Conservation (phyloP, 2,888 invertebrate species). For the Caenorhabditis sulstoni region DNA sequence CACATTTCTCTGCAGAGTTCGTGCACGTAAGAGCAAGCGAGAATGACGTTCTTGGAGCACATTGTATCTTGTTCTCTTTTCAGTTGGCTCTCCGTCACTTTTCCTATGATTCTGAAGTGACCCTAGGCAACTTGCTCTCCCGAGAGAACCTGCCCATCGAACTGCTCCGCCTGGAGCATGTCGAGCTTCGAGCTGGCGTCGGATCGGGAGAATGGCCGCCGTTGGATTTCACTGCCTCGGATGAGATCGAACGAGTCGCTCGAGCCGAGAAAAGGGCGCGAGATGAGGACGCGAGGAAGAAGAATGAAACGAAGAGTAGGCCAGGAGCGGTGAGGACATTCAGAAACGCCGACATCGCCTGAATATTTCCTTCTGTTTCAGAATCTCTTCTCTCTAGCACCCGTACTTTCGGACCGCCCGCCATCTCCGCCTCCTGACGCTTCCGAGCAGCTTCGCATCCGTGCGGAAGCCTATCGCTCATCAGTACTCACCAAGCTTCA, state of each 20-base stretch:
- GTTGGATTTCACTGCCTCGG: slow-evolving; percentile 50
- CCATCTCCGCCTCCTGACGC: slow-evolving; percentile 28
- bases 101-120: slow-evolving; percentile 63
- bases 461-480: slow-evolving; percentile 39
- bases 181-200: slow-evolving; percentile 21
- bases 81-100: slow-evolving; percentile 71
- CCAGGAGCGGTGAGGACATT: neutral
- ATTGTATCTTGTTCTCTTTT: no score
- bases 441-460: slow-evolving; percentile 31
- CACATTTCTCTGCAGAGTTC: slow-evolving; percentile 33
- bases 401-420: slow-evolving; percentile 30
- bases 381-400: slow-evolving; percentile 45
- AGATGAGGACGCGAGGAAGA: slow-evolving; percentile 26
- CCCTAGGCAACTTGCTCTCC: slow-evolving; percentile 56
- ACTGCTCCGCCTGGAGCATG: slow-evolving; percentile 47
- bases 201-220: slow-evolving; percentile 51
- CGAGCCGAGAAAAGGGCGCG: slow-evolving; percentile 15
- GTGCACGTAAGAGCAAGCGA: slow-evolving; percentile 36
- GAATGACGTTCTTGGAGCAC: no score
- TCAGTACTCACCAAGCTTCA: slow-evolving; percentile 37
- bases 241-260: slow-evolving; percentile 37
- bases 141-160: slow-evolving; percentile 66
- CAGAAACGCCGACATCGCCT: neutral
- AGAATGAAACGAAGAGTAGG: neutral
- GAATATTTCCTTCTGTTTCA: neutral